Percentiles rank a stretch among this genome's conserved stretches.
Conservation (phyloP, 2,113 vertebrate species). For the Prionailurus bengalensis region DNA sequence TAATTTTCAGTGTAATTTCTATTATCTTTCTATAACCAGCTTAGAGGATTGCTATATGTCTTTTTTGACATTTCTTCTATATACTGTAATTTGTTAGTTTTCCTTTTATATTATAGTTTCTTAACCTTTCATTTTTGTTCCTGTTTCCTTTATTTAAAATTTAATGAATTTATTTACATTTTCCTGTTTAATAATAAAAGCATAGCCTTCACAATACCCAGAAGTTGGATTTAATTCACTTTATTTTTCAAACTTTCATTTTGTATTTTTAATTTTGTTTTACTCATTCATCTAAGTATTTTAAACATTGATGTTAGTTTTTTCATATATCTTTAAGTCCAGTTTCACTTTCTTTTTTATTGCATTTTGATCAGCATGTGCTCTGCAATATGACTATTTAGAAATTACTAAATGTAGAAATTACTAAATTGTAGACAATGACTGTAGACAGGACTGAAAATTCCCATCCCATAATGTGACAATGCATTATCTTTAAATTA, state of each 20-base stretch:
- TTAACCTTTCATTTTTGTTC: neutral
- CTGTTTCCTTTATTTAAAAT: neutral
- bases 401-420: neutral
- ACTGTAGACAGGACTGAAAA: too few relatives aligned
- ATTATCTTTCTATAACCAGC: neutral
- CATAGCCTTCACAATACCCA: neutral
- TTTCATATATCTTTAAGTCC: neutral
- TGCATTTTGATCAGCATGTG: neutral
- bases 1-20: neutral
- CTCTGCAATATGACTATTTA: neutral
- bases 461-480: neutral
- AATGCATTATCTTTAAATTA: neutral
- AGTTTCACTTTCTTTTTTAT: neutral
- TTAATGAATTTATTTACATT: neutral
- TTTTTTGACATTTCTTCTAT: neutral
- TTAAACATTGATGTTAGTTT: neutral
- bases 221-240: neutral
- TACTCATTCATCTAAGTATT: slow-evolving; percentile 4
- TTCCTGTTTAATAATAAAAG: neutral
- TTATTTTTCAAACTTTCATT: neutral
- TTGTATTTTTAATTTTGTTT: neutral
- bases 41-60: neutral
- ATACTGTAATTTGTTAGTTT: neutral
- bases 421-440: too few relatives aligned
- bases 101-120: neutral